These are phyloP conservation scores for Cirrhinus mrigala DNA, from an alignment of 2,797 vertebrate genomes.

Conservation along the genomic window DNA sequence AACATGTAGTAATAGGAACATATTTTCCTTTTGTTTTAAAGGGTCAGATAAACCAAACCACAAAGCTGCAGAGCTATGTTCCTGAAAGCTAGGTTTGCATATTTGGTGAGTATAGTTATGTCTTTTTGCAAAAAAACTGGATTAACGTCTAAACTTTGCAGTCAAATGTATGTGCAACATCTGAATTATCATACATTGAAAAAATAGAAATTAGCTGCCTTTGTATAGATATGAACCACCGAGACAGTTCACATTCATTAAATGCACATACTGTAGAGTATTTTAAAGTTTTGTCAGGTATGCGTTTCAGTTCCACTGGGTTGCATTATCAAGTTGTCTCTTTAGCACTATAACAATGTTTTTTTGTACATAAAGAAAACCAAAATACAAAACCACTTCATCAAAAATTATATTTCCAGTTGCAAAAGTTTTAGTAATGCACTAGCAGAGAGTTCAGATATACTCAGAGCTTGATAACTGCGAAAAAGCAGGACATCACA, in stretches of 20 bases:
- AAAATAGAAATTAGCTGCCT: slow-evolving; percentile 82
- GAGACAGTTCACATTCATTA: slow-evolving; percentile 65
- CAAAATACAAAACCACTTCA: slow-evolving; percentile 38
- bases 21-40: slow-evolving; percentile 75
- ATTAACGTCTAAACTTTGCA: slow-evolving; percentile 63
- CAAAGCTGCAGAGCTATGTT: slow-evolving; percentile 71
- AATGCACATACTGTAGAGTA: slow-evolving; percentile 69
- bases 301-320: slow-evolving; percentile 53
- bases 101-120: slow-evolving; percentile 76
- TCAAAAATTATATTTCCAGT: slow-evolving; percentile 35
- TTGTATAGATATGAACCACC: slow-evolving; percentile 72
- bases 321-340: slow-evolving; percentile 57
- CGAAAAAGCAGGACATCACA: slow-evolving; percentile 66
- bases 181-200: slow-evolving; percentile 67
- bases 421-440: slow-evolving; percentile 24
- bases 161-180: slow-evolving; percentile 73
- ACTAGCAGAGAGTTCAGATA: slow-evolving; percentile 43
- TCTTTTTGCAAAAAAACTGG: slow-evolving; percentile 65
- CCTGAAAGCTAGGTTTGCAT: slow-evolving; percentile 81
- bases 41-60: slow-evolving; percentile 75
- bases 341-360: slow-evolving; percentile 39
- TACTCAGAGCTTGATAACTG: slow-evolving; percentile 61
- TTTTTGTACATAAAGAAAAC: slow-evolving; percentile 33
- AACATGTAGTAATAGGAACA: slow-evolving; percentile 73
- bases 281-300: slow-evolving; percentile 50